These are phyloP conservation scores for Novumbra hubbsi DNA, from an alignment of 2,797 vertebrate genomes.

Conservation along the genomic window DNA sequence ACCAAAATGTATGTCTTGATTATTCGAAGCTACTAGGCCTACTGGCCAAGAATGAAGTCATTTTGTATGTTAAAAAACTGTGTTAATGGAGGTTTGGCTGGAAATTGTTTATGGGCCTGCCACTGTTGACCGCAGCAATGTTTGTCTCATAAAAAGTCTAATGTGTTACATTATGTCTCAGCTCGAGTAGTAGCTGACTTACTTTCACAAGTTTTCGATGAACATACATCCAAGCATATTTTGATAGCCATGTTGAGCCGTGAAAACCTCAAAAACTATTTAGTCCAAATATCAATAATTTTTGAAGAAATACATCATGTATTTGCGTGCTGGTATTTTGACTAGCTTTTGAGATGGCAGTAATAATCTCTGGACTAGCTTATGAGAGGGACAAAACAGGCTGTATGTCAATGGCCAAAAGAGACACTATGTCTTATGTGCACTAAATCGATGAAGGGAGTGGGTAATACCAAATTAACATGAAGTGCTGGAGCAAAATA, in stretches of 20 bases:
- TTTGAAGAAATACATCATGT: neutral
- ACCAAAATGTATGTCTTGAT: slow-evolving; percentile 1
- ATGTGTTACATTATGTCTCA: neutral
- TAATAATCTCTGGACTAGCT: slow-evolving; percentile 37
- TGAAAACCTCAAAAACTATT: neutral
- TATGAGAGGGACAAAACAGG: slow-evolving; percentile 31
- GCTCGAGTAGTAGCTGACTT: neutral
- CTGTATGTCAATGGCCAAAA: slow-evolving; percentile 22
- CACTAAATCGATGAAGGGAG: slow-evolving; percentile 64
- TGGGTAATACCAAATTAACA: slow-evolving; percentile 69
- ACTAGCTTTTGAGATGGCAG: slow-evolving; percentile 8
- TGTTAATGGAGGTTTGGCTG: neutral
- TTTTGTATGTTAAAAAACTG: neutral
- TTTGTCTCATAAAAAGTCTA: neutral
- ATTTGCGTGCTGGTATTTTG: neutral
- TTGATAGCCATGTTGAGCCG: slow-evolving; percentile 1
- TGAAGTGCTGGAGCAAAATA: slow-evolving; percentile 44
- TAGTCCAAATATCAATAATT: slow-evolving; percentile 4
- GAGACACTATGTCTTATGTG: slow-evolving; percentile 51
- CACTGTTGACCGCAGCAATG: neutral
- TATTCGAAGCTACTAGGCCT: neutral
- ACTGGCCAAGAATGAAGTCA: neutral
- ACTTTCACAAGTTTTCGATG: neutral
- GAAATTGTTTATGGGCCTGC: neutral
- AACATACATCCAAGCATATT: neutral